These are phyloP conservation scores for Cerastoderma edule DNA, from an alignment of 2,888 invertebrate species.

Conservation along the genomic window DNA sequence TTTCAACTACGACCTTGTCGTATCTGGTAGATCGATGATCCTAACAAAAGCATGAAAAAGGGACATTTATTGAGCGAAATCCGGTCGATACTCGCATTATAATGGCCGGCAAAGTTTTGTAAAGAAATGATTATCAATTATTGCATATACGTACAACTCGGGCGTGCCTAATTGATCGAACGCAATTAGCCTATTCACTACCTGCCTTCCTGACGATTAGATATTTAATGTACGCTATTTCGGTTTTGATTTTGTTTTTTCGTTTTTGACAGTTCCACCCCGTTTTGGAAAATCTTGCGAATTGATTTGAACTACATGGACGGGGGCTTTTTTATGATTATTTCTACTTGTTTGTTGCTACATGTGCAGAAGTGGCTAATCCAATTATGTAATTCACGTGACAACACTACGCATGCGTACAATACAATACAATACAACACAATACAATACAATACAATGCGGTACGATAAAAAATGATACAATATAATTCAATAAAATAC, in stretches of 20 bases:
- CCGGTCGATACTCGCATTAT: conserved; percentile 42
- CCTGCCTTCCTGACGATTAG: background rate
- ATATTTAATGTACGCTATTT: conserved; percentile 14
- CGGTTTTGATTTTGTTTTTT: too few relatives aligned
- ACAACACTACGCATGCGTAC: too few relatives aligned
- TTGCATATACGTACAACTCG: conserved; percentile 29
- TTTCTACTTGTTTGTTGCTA: background rate
- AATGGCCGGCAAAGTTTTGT: conserved; percentile 39
- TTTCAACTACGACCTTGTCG: conserved; percentile 51
- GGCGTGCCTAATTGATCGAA: conserved; percentile 33
- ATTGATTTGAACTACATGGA: background rate
- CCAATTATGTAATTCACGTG: too few relatives aligned
- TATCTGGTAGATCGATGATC: conserved; percentile 35
- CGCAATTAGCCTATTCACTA: conserved; percentile 7
- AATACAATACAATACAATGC: too few relatives aligned
- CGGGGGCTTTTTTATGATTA: background rate
- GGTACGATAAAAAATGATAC: too few relatives aligned
- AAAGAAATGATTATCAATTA: conserved; percentile 31
- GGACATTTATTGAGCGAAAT: conserved; percentile 43
- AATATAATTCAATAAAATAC: too few relatives aligned
- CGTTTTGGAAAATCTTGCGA: background rate
- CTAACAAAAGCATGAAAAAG: conserved; percentile 39
- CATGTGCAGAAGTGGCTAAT: background rate
- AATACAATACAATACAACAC: too few relatives aligned
- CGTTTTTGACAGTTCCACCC: background rate